A percentile compares a stretch with the other conserved stretches of the same genome.
Conservation (phyloP, 2,888 invertebrate genomes). For the Digitonthophagus gazella region DNA sequence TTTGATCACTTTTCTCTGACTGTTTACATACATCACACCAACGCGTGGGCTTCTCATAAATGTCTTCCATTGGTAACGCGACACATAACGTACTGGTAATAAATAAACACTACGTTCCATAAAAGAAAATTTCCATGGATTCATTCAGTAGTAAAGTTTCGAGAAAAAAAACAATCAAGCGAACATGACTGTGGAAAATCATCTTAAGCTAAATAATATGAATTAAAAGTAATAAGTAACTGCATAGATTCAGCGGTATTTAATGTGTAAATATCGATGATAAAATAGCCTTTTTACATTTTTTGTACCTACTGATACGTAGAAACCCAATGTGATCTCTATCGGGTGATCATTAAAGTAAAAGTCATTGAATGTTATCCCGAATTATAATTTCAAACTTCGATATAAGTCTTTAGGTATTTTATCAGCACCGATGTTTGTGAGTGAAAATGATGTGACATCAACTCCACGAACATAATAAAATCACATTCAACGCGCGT, state of each 20-base stretch:
- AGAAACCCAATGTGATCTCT: slow-evolving; percentile 33
- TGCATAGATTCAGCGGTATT: slow-evolving; percentile 31
- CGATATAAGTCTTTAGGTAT: too few relatives aligned
- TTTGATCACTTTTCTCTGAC: slow-evolving; percentile 17
- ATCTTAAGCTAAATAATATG: slow-evolving; percentile 18
- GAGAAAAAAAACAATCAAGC: slow-evolving; percentile 25
- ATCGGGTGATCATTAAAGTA: slow-evolving; percentile 16
- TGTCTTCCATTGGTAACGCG: slow-evolving; percentile 13
- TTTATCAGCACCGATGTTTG: too few relatives aligned
- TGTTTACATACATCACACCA: slow-evolving; percentile 6
- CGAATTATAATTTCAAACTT: too few relatives aligned
- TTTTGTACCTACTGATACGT: slow-evolving; percentile 23
- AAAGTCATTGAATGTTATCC: background rate
- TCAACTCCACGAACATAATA: too few relatives aligned
- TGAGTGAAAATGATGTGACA: too few relatives aligned
- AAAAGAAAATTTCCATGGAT: slow-evolving; percentile 5
- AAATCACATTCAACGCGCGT: too few relatives aligned
- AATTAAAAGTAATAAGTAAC: slow-evolving; percentile 29
- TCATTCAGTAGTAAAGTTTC: slow-evolving; percentile 3
- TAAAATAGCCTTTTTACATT: slow-evolving; percentile 31
- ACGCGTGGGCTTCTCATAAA: background rate
- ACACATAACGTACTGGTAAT: slow-evolving; percentile 3
- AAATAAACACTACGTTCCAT: background rate
- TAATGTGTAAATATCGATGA: slow-evolving; percentile 32
- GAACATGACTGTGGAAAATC: slow-evolving; percentile 25